Evolutionary conservation across 1,140 invertebrate genomes (phyloP), one percentile per base, ranked within the genome.

Genomic region (Nilaparvata lugens): DNA sequence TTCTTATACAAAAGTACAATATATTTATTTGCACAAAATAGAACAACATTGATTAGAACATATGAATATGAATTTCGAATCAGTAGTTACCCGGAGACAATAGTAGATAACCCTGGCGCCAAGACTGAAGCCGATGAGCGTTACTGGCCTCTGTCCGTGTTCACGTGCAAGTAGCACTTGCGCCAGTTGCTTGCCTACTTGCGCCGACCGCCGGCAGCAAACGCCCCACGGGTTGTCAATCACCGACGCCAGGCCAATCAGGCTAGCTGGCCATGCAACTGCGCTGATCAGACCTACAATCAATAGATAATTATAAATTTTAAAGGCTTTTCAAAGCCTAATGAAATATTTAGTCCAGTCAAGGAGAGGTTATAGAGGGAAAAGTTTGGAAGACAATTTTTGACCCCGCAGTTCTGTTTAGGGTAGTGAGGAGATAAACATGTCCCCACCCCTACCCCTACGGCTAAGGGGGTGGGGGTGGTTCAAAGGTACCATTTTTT

Each of bases 161-260:
- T 83, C 75, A 61, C 83, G 70, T 11, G 78, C 72, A 2, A 86
- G 67, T 4, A 88, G 70, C 24, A 87, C 81, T 60, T 87, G 81
- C 4, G 87, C 87, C 11, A 89, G 71, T 67, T 85, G 81, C 68
- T 83, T 79, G 1, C 87, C 87, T 24, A 64, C 63, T 72, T 86
- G 77, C 13, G 79, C 78, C 24, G 83, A 79, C 51, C 86, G 70
- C 55, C 83, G 70, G 59, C 83, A 79, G 69, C 85, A 87, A 1
- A 88, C 85, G 54, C 83, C 83, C 87, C 86, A 88, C 1, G 86
- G 86, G 71, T 88, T 88, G 68, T 88, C 86, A 54, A 88, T 84
- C 0, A 87, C 78, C 35, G 77, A 79, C 7, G 85, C 77, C 21
- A 80, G 76, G 9, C 81, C 81, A 1, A 88, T 63, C 25, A 89